Percentiles rank a stretch among this genome's conserved stretches.
phyloP scores from a whole-genome alignment of 2,888 invertebrate genomes.

The Gibbula magus region DNA sequence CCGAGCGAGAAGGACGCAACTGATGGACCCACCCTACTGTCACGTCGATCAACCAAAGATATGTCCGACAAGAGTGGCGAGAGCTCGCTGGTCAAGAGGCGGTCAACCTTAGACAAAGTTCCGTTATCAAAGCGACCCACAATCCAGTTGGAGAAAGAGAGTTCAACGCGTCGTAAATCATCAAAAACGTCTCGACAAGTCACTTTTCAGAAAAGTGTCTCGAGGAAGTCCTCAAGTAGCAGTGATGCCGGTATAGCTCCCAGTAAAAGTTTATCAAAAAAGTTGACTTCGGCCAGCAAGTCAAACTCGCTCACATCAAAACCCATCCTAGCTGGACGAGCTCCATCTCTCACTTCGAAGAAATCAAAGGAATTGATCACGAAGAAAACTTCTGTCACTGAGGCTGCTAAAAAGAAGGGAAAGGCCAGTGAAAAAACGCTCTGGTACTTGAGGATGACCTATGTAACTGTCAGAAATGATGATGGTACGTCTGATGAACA shows the following conservation, averaged over 20 bases:
- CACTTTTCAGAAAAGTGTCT: background rate
- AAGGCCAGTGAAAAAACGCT: conserved; percentile 21
- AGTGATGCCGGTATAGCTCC: background rate
- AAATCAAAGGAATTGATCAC: background rate
- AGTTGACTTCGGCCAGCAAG: background rate
- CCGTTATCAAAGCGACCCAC: background rate
- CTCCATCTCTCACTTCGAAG: background rate
- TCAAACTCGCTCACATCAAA: background rate
- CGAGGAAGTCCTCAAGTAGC: background rate
- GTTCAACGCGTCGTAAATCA: background rate
- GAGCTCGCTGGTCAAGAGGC: background rate
- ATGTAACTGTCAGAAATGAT: conserved; percentile 36
- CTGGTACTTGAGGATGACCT: conserved; percentile 34
- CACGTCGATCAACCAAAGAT: conserved; percentile 31
- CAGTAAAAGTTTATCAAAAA: conserved; percentile 2
- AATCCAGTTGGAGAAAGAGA: background rate
- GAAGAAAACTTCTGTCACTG: too few species aligned
- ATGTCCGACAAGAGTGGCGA: background rate
- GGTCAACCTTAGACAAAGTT: background rate
- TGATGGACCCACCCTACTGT: background rate
- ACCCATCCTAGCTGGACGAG: background rate
- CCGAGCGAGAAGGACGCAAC: background rate
- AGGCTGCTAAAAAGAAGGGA: background rate
- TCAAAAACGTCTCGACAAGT: background rate
- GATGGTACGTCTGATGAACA: conserved; percentile 28